phyloP scores from a whole-genome alignment of 1,140 invertebrate species.

The Penaeus chinensis region DNA sequence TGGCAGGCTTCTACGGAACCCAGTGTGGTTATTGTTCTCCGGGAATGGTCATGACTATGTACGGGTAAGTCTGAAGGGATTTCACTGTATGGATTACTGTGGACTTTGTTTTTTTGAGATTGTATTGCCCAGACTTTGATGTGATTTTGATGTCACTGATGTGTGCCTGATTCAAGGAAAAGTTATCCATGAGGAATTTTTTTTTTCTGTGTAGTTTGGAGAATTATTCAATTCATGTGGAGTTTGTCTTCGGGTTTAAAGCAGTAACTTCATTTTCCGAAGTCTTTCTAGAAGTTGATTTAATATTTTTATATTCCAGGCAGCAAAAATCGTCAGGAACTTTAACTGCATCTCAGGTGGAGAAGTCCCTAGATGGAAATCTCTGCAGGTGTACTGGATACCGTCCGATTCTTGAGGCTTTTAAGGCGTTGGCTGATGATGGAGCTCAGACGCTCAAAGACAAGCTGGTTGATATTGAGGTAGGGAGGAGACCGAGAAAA shows the following conservation, averaged over 20 bases:
- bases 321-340: conserved; percentile 66
- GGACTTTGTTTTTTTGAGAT: no score
- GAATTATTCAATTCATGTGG: no score
- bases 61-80: conserved; percentile 59
- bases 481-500: background rate
- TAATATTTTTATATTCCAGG: conserved; percentile 35
- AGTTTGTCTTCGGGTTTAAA: no score
- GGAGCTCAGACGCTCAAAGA: conserved; percentile 67
- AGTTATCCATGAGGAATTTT: no score
- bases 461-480: conserved; percentile 60
- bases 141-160: no score
- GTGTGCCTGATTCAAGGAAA: no score
- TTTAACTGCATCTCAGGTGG: conserved; percentile 77
- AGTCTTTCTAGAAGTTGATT: background rate
- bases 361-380: conserved; percentile 83
- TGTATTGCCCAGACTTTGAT: no score
- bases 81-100: background rate
- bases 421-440: conserved; percentile 80
- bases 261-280: no score
- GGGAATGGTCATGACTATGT: conserved; percentile 69
- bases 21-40: conserved; percentile 70
- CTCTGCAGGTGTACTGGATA: conserved; percentile 91
- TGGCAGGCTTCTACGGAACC: conserved; percentile 68
- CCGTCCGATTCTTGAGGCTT: conserved; percentile 84
- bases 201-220: no score